These are phyloP conservation scores for Archaeoteleia sp. DNA, from an alignment of 2,888 invertebrate species.

Conservation along the genomic window DNA sequence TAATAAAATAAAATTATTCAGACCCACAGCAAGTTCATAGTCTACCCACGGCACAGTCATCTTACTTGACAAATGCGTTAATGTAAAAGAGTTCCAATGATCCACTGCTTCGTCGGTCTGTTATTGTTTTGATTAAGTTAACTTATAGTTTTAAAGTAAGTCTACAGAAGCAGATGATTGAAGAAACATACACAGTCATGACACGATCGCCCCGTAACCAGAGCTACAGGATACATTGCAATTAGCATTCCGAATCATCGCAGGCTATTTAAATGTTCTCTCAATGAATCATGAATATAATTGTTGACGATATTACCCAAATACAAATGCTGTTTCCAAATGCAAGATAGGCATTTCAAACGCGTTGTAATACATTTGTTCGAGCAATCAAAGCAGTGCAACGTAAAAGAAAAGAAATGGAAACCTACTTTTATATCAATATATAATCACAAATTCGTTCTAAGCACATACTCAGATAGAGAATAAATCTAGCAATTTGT, in stretches of 20 bases:
- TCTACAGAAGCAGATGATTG: conserved; percentile 2
- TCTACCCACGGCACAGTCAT: not conserved
- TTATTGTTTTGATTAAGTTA: conserved; percentile 1
- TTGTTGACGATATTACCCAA: conserved; percentile 13
- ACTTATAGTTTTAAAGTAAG: not conserved
- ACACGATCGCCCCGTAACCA: conserved; percentile 12
- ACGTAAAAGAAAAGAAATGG: no score
- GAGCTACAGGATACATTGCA: conserved; percentile 20
- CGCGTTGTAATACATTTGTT: no score
- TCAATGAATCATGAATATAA: conserved; percentile 16
- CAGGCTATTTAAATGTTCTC: conserved; percentile 17
- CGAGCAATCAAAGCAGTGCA: no score
- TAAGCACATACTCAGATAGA: no score
- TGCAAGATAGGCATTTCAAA: not conserved
- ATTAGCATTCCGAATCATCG: conserved; percentile 26
- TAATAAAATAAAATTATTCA: not conserved
- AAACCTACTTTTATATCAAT: no score
- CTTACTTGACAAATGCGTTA: not conserved
- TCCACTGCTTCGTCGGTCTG: no score
- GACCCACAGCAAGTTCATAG: not conserved
- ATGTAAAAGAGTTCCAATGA: not conserved
- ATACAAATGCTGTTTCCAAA: conserved; percentile 3
- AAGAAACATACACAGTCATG: not conserved
- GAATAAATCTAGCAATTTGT: no score
- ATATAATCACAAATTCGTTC: no score